Base-by-base conservation (phyloP, 1,140 invertebrate species). In the Pseudomyrmex gracilis region DNA sequence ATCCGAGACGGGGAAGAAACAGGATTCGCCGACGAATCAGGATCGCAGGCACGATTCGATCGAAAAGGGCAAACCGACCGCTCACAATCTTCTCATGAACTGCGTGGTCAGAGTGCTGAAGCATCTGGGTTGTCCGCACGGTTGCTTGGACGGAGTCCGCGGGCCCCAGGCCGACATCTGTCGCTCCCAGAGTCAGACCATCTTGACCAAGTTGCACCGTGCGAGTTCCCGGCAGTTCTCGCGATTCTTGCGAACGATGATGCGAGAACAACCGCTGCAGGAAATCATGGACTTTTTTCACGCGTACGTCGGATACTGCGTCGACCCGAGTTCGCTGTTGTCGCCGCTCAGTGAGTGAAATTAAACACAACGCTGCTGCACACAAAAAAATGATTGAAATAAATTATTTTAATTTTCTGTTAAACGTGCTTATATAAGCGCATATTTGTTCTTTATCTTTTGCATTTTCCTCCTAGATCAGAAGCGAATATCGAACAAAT, bases 271-370 rank as follows among this genome's bases (percentile, higher is more conserved):
- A 47, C 95, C 97, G 0, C 94, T 99, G 22, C 94, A 96, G 2
- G 98, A 98, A 70, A 96, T 99, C 12, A 93, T 99, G 2, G 98
- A 99, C 90, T 98, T 99, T 90, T 97, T 99, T 61, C 99, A 99
- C 93, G 96, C 98, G 5, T 98, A 99, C 90, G 96, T 99, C 55
- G 98, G 98, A 17, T 99, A 98, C 93, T 99, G 99, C 94, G 96
- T 98, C 64, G 98, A 99, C 93, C 97, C 98, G 43, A 96, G 96
- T 83, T 96, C 96, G 3, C 94, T 98, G 84, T 93, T 98, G 2
- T 98, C 98, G 17, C 98, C 98, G 22, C 94, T 97, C 91, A 98
- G 97, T 98, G 95, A 97, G 97, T 96, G 34, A 86, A 85, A 87
- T 83, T 64, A 58, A 85, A 84, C 22, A 1, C 5, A 10, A 51